These are phyloP conservation scores for Trilocha varians DNA, from an alignment of 2,888 invertebrate genomes.

Conservation along the genomic window DNA sequence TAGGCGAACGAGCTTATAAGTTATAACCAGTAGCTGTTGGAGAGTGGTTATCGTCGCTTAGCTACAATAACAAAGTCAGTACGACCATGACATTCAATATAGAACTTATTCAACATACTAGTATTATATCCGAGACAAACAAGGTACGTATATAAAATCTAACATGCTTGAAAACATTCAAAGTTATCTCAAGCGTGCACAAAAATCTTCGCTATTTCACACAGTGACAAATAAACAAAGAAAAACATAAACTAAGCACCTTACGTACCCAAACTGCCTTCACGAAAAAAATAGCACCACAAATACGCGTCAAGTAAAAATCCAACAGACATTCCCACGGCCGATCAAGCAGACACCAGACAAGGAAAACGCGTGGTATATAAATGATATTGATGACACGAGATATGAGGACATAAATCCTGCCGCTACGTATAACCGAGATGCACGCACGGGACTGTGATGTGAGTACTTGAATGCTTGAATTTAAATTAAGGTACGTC, in stretches of 20 bases:
- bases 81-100: too few species aligned
- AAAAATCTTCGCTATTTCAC: too few species aligned
- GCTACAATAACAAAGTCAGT: too few species aligned
- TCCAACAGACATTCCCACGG: slow-evolving; percentile 6
- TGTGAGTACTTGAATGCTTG: background rate
- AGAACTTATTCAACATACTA: too few species aligned
- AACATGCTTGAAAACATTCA: too few species aligned
- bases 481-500: background rate
- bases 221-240: too few species aligned
- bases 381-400: slow-evolving; percentile 40
- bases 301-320: background rate
- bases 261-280: background rate
- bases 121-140: too few species aligned
- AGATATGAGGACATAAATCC: slow-evolving; percentile 37
- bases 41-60: too few species aligned
- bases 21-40: too few species aligned
- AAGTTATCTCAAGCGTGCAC: too few species aligned
- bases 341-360: slow-evolving; percentile 12
- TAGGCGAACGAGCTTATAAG: too few species aligned
- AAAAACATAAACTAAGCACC: background rate
- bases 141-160: too few species aligned
- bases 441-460: background rate
- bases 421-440: slow-evolving; percentile 17
- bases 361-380: slow-evolving; percentile 31
- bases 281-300: background rate